These are phyloP conservation scores for Momotus momota DNA, from an alignment of 2,797 vertebrate species.

Conservation along the genomic window DNA sequence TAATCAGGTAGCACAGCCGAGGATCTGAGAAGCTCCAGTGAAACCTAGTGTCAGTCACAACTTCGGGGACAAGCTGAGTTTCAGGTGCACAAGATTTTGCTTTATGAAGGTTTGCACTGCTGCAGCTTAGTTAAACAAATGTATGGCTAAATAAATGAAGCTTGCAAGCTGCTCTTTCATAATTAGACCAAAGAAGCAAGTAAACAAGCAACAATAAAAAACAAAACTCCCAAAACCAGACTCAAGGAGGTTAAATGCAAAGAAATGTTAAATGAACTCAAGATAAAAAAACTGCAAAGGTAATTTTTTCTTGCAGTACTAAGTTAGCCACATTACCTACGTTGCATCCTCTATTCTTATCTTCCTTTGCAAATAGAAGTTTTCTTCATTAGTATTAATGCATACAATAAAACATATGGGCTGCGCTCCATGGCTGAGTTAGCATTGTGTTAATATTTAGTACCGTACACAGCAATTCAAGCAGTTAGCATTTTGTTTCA, in stretches of 20 bases:
- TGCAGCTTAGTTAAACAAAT: background rate
- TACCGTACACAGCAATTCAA: conserved; percentile 21
- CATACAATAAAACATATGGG: conserved; percentile 36
- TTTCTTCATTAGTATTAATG: conserved; percentile 45
- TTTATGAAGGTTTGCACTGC: background rate
- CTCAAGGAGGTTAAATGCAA: background rate
- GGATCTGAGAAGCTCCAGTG: background rate
- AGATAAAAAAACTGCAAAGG: background rate
- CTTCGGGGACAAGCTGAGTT: background rate
- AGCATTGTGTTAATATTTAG: conserved; percentile 44
- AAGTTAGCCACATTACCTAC: background rate
- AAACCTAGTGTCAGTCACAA: background rate
- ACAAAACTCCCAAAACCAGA: background rate
- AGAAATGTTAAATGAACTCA: background rate
- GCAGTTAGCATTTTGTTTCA: conserved; percentile 22
- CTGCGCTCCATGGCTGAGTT: conserved; percentile 46
- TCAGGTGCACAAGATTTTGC: background rate
- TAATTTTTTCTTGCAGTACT: background rate
- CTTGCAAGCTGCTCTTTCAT: background rate
- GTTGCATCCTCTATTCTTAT: background rate
- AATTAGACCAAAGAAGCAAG: background rate
- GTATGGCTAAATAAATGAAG: background rate
- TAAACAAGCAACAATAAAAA: background rate
- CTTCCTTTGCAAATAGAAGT: background rate
- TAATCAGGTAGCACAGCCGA: conserved; percentile 18